These are phyloP conservation scores for Mustelus asterias DNA, from an alignment of 2,113 vertebrate genomes.

Conservation along the genomic window DNA sequence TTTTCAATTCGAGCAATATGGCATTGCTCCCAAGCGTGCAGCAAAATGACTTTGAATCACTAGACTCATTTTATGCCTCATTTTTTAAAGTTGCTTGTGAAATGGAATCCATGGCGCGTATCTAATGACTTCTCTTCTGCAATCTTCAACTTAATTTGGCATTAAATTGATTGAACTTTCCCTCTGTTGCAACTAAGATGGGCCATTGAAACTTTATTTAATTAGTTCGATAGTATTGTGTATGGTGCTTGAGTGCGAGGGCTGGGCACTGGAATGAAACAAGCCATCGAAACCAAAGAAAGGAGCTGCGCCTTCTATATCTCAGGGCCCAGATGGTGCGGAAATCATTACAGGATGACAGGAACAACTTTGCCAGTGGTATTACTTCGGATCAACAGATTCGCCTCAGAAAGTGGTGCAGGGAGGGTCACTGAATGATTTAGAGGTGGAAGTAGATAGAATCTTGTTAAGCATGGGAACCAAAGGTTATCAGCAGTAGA, in stretches of 20 bases:
- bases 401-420: no score
- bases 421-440: no score
- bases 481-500: no score
- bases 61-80: background rate
- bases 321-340: background rate
- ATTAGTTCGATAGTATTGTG: background rate
- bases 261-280: background rate
- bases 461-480: no score
- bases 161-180: constrained; percentile 15
- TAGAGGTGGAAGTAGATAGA: no score
- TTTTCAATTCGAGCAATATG: background rate
- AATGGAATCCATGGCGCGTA: background rate
- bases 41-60: background rate
- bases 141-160: constrained; percentile 1
- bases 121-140: background rate
- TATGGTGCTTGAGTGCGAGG: background rate
- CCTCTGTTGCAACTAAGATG: background rate
- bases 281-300: background rate
- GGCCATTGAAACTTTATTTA: background rate
- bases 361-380: background rate
- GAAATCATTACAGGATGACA: background rate
- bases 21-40: background rate
- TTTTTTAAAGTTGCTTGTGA: background rate
- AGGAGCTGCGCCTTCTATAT: no score
- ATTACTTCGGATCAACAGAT: background rate